Base-by-base conservation (phyloP, 2,888 invertebrate genomes). In the Acheta domesticus region DNA sequence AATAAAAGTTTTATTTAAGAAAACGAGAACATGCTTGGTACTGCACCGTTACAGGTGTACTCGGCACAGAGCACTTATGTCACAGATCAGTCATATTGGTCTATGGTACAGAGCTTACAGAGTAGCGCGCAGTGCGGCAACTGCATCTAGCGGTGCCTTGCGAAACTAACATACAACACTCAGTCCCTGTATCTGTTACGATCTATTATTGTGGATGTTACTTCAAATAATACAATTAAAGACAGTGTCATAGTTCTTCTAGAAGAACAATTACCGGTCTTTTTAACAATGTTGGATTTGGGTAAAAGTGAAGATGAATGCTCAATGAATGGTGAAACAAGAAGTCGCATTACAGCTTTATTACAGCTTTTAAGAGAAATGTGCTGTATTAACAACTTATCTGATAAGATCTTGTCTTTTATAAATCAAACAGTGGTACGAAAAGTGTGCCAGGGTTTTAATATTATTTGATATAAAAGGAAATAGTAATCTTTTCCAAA, bases 291-390 rank as follows among this genome's bases (percentile, higher is more conserved):
- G 48, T 84, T 89, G 5, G 85, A 85, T 78, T 80, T 83, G 3
- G 86, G 86, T n/a, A 62, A 62, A 74, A 85, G 86, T 78, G 85
- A 85, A 8, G 85, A 86, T 74, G 79, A 77, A 21, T 49, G 79
- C 2, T 77, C 79, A n/a, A 74, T 78, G 21, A 82, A 83, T 74
- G 80, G 85, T 2, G 88, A 88, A 80, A 84, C 85, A 20, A 86
- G 87, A 82, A 85, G 83, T 77, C 86, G 86, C 82, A 83, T 89
- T 16, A 87, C 87, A 11, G 88, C 88, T 77, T 83, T 90, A 4
- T 86, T 90, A 84, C 88, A 89, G 83, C 84, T 90, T 21, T 84
- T 89, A 19, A 86, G 87, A 81, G 87, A 87, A 81, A 85, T 90
- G 84, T 87, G 12, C 85, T 86, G 81, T 85, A 85, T 16, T 83